A percentile compares a stretch with the other conserved stretches of the same genome.
Evolutionary conservation across 2,888 invertebrate genomes (phyloP).

Genomic region (Tricholauxania praeusta): DNA sequence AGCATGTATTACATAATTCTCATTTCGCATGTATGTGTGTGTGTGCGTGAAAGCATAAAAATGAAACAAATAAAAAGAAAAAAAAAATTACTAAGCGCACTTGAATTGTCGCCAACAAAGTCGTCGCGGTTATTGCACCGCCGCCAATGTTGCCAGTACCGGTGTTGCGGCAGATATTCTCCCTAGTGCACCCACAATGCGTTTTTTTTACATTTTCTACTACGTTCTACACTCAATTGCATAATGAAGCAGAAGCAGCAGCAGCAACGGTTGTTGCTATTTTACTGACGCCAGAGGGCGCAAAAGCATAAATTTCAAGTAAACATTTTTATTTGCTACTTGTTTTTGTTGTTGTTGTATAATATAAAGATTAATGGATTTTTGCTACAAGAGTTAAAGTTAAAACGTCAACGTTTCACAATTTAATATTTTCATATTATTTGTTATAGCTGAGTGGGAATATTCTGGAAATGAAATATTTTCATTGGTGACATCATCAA

Average conservation of each 20-base stretch:
- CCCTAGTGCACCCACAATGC: neutral
- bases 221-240: conserved; percentile 7
- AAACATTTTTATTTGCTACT: neutral
- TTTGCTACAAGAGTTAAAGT: too few species aligned
- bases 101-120: conserved; percentile 35
- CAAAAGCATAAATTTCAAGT: neutral
- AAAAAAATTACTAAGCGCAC: conserved; percentile 13
- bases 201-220: neutral
- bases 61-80: conserved; percentile 2
- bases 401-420: too few species aligned
- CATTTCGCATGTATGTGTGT: neutral
- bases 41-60: neutral
- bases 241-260: neutral
- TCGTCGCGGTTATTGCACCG: conserved; percentile 30
- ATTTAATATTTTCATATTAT: too few species aligned
- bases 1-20: neutral
- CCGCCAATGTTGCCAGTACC: neutral
- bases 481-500: too few species aligned
- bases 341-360: neutral
- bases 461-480: too few species aligned
- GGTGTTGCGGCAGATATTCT: too few species aligned
- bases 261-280: neutral
- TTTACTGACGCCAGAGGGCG: neutral
- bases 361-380: neutral
- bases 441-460: too few species aligned